phyloP scores from a whole-genome alignment of 2,113 vertebrate genomes.

The Oreochromis spilurus region DNA sequence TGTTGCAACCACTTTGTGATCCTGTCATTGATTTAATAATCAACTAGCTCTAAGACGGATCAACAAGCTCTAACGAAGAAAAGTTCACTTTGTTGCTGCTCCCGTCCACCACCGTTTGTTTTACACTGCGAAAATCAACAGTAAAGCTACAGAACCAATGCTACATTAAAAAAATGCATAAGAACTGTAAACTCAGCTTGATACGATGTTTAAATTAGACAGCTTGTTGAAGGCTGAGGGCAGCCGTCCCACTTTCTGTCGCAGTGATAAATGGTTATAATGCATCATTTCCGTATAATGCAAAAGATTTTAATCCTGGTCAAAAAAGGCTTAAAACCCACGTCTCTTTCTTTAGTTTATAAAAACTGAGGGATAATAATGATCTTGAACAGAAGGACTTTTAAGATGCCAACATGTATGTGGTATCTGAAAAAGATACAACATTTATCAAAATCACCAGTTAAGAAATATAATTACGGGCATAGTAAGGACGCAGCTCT shows the following conservation, averaged over 20 bases:
- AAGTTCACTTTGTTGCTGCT: background rate
- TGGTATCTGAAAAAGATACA: background rate
- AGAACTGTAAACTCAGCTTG: background rate
- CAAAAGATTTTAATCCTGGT: background rate
- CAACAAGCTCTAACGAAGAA: background rate
- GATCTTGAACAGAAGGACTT: background rate
- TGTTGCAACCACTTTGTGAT: background rate
- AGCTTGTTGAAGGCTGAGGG: background rate
- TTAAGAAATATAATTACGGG: background rate
- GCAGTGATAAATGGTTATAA: background rate
- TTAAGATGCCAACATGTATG: background rate
- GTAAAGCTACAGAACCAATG: background rate
- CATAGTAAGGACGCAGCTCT: background rate
- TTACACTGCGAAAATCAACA: background rate
- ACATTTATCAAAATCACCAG: background rate
- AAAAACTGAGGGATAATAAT: background rate
- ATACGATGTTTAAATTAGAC: background rate
- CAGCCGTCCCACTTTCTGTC: background rate
- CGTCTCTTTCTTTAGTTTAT: background rate
- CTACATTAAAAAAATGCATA: background rate
- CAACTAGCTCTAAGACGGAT: background rate
- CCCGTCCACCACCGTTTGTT: background rate
- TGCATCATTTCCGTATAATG: background rate
- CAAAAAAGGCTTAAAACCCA: background rate
- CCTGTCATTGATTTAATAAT: background rate